Conservation (phyloP, 2,113 vertebrate genomes). For the Python bivittatus region DNA sequence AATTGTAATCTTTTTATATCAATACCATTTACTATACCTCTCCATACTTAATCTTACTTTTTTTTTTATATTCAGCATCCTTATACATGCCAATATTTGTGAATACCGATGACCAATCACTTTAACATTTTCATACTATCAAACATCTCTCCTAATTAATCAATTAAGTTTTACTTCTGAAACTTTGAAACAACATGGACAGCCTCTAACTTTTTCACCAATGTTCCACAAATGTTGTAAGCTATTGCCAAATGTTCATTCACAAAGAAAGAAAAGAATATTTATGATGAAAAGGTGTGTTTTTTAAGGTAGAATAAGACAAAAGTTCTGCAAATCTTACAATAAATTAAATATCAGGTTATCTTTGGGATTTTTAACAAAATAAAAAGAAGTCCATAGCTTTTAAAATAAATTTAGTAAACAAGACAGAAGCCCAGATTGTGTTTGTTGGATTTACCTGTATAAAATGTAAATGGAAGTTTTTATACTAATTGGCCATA, state of each 20-base stretch:
- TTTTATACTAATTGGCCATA: not conserved
- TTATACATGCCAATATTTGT: slow-evolving; percentile 14
- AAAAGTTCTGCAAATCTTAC: slow-evolving; percentile 7
- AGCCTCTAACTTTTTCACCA: not conserved
- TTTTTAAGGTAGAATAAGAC: not conserved
- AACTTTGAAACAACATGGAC: not conserved
- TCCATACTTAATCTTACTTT: not conserved
- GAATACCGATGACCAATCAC: not conserved
- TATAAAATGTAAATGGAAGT: not conserved
- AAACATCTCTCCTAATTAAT: slow-evolving; percentile 16
- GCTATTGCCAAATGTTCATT: not conserved
- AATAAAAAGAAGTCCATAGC: not conserved
- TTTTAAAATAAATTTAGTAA: not conserved
- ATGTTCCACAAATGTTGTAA: not conserved
- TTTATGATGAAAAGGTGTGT: not conserved
- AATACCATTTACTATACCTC: no score
- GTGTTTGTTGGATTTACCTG: not conserved
- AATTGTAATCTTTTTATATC: no score
- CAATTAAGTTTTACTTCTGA: slow-evolving; percentile 8
- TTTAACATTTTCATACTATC: no score
- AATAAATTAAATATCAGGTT: not conserved
- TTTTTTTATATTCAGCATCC: not conserved
- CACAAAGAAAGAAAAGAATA: no score
- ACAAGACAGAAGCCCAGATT: not conserved
- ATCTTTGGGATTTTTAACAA: no score